phyloP scores from a whole-genome alignment of 2,797 vertebrate species.

The Aeoliscus strigatus region DNA sequence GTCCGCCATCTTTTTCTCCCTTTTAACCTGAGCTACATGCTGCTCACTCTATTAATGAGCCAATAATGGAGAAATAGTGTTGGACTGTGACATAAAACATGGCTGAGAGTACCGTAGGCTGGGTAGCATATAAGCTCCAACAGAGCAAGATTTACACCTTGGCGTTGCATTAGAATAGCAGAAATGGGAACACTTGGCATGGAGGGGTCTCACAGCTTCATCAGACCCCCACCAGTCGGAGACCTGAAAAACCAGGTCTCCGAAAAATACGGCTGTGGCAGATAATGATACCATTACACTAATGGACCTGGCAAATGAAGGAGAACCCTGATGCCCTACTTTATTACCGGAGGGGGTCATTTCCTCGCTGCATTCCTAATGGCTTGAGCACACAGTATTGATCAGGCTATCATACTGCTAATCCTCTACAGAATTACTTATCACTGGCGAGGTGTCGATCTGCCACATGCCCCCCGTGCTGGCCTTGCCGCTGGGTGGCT shows the following conservation, averaged over 20 bases:
- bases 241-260: conserved; percentile 62
- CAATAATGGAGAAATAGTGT: conserved; percentile 87
- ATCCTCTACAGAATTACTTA: conserved; percentile 98
- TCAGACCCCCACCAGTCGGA: conserved; percentile 71
- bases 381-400: conserved; percentile 89
- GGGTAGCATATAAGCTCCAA: conserved; percentile 56
- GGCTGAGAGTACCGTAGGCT: conserved; percentile 72
- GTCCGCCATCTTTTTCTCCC: conserved; percentile 71
- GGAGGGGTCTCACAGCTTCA: conserved; percentile 70
- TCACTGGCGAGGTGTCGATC: conserved; percentile 87
- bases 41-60: conserved; percentile 84
- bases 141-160: conserved; percentile 71
- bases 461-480: conserved; percentile 53
- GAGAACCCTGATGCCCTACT: conserved; percentile 91
- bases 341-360: conserved; percentile 96
- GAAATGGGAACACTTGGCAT: conserved; percentile 50
- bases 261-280: conserved; percentile 87
- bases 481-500: conserved; percentile 54
- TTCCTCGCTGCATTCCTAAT: conserved; percentile 96
- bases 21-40: conserved; percentile 75
- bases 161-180: conserved; percentile 49
- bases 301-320: conserved; percentile 98
- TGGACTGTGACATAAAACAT: conserved; percentile 79
- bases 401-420: conserved; percentile 98
- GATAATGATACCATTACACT: conserved; percentile 98